Evolutionary conservation across 2,113 vertebrate species (phyloP).

Genomic region (Thunnus maccoyii): DNA sequence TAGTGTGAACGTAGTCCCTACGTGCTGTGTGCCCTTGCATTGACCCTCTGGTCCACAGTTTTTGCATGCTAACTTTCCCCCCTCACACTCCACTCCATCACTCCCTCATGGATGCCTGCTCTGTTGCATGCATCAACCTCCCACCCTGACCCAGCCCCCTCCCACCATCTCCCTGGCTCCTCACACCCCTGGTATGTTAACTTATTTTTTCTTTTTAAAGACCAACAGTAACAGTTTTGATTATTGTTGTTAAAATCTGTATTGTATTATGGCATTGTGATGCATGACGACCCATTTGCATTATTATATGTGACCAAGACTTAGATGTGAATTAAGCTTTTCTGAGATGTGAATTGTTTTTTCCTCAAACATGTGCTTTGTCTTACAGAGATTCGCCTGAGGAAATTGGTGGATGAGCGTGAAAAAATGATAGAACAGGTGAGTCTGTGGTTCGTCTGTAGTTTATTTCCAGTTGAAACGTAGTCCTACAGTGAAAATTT

Average conservation of each 20-base stretch:
- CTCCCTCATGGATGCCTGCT: conserved; percentile 85
- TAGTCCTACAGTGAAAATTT: no score
- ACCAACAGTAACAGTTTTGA: conserved; percentile 21
- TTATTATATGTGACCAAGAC: neutral
- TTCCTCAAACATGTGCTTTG: neutral
- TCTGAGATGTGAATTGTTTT: neutral
- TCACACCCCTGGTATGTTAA: conserved; percentile 88
- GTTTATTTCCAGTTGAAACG: neutral
- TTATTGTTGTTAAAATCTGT: neutral
- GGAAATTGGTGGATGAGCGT: conserved; percentile 93
- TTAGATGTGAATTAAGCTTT: neutral
- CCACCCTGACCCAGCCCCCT: conserved; percentile 82
- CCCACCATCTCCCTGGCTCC: conserved; percentile 71
- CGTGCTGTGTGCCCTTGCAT: conserved; percentile 27
- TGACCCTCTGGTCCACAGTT: conserved; percentile 83
- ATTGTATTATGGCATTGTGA: neutral
- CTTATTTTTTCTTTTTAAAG: conserved; percentile 69
- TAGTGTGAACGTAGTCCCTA: neutral
- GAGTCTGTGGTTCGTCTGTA: conserved; percentile 29
- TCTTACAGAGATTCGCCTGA: conserved; percentile 92
- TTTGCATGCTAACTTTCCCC: conserved; percentile 89
- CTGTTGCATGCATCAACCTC: conserved; percentile 90
- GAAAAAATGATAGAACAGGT: conserved; percentile 96
- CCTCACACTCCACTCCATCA: conserved; percentile 54
- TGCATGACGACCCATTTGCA: neutral